Percentiles rank a stretch among this genome's conserved stretches.
These are phyloP conservation scores for Lethocerus indicus DNA, from an alignment of 1,140 invertebrate genomes.

Conservation along the genomic window DNA sequence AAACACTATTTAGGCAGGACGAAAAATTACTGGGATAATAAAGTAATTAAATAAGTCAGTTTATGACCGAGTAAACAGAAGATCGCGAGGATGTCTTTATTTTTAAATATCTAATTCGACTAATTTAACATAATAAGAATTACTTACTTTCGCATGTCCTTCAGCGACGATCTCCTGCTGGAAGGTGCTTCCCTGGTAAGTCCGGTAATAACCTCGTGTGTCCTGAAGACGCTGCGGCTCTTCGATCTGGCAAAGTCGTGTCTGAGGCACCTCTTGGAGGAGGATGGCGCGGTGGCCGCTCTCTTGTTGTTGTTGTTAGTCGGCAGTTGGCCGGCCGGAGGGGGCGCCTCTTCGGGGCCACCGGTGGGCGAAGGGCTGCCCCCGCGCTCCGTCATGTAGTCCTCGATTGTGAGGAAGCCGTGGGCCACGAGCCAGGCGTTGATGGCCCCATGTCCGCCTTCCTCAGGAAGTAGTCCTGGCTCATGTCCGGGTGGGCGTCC, in stretches of 20 bases:
- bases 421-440: slow-evolving; percentile 32
- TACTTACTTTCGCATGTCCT: slow-evolving; percentile 26
- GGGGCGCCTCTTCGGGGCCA: not conserved
- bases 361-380: slow-evolving; percentile 3
- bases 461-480: slow-evolving; percentile 29
- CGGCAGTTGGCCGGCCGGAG: no score
- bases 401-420: slow-evolving; percentile 27
- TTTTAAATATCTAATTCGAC: no score
- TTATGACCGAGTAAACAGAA: not conserved
- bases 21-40: no score
- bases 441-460: slow-evolving; percentile 29
- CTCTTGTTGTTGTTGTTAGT: slow-evolving; percentile 16
- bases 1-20: no score
- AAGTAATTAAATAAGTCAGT: no score
- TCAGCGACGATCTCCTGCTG: slow-evolving; percentile 24
- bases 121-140: not conserved
- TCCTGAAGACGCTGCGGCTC: slow-evolving; percentile 29
- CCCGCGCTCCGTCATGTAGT: slow-evolving; percentile 20
- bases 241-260: slow-evolving; percentile 33
- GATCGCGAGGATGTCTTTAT: no score
- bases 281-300: no score
- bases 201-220: slow-evolving; percentile 24
- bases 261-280: slow-evolving; percentile 30
- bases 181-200: no score
- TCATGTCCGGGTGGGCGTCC: slow-evolving; percentile 27